Evolutionary conservation across 1,140 invertebrate species (phyloP).

Genomic region (Ganaspis sp.): DNA sequence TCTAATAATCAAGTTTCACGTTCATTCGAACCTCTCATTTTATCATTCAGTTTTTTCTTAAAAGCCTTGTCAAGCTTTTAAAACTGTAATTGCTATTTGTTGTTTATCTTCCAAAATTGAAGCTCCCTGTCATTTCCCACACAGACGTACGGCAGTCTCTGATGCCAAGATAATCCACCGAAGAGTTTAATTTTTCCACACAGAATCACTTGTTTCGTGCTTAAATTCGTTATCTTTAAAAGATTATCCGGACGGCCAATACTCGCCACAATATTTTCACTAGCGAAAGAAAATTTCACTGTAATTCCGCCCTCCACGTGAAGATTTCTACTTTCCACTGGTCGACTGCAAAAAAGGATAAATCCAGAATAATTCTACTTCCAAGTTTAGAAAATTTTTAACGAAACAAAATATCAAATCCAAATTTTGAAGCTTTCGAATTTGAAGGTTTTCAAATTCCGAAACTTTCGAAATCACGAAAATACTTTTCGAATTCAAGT

Average conservation of each 20-base stretch:
- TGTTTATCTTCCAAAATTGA: slow-evolving; percentile 80
- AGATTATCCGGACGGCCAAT: slow-evolving; percentile 79
- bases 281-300: slow-evolving; percentile 77
- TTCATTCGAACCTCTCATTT: too few relatives aligned
- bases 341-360: slow-evolving; percentile 72
- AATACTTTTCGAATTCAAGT: neutral
- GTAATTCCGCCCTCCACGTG: slow-evolving; percentile 79
- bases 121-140: slow-evolving; percentile 80
- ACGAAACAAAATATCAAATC: too few relatives aligned
- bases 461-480: too few relatives aligned
- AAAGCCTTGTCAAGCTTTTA: neutral
- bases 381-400: too few relatives aligned
- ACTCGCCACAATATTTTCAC: slow-evolving; percentile 78
- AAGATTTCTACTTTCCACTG: slow-evolving; percentile 76
- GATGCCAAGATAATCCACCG: slow-evolving; percentile 81
- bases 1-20: too few relatives aligned
- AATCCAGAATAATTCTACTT: slow-evolving; percentile 47
- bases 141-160: slow-evolving; percentile 79
- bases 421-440: too few relatives aligned
- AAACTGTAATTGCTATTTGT: slow-evolving; percentile 69
- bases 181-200: slow-evolving; percentile 76
- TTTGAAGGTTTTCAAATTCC: too few relatives aligned
- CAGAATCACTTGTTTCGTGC: slow-evolving; percentile 76
- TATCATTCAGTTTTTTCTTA: neutral
- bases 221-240: slow-evolving; percentile 79